Conservation (phyloP, 2,113 vertebrate genomes). For the Upupa epops region DNA sequence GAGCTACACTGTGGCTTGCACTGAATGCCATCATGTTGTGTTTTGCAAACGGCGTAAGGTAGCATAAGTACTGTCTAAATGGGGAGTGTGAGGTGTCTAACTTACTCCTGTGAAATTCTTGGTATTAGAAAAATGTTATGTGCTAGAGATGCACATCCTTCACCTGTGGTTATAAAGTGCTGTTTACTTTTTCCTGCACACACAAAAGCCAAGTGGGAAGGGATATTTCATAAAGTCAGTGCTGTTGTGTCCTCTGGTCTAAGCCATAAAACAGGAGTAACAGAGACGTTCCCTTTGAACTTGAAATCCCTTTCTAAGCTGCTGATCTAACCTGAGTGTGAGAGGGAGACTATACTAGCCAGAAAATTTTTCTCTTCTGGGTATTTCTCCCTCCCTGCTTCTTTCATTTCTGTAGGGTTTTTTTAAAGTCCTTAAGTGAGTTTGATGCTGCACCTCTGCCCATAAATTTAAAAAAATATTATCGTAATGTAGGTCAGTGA, state of each 20-base stretch:
- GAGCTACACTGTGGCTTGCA: background rate
- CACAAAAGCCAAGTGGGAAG: slow-evolving; percentile 46
- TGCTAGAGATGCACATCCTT: slow-evolving; percentile 13
- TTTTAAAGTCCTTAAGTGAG: slow-evolving; percentile 55
- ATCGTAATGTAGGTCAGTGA: slow-evolving; percentile 75
- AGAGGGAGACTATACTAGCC: slow-evolving; percentile 11
- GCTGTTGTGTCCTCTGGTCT: slow-evolving; percentile 67
- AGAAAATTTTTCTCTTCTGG: slow-evolving; percentile 42
- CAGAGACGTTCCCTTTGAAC: slow-evolving; percentile 69
- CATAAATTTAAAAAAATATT: slow-evolving; percentile 72
- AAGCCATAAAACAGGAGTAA: slow-evolving; percentile 70
- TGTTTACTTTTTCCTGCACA: slow-evolving; percentile 33
- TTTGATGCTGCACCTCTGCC: slow-evolving; percentile 67
- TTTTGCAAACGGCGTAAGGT: background rate
- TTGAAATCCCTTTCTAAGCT: slow-evolving; percentile 71
- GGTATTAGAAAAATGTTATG: background rate
- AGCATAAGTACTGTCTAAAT: background rate
- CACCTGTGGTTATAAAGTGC: background rate
- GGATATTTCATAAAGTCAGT: slow-evolving; percentile 52
- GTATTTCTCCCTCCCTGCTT: background rate
- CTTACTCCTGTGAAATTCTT: background rate
- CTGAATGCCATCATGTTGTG: background rate
- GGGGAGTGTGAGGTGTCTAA: background rate
- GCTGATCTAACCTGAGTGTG: slow-evolving; percentile 58
- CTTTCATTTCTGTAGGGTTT: background rate